Percentiles rank a stretch among this genome's conserved stretches.
Conservation (phyloP, 2,797 vertebrate species). For the Macropus fuliginosus region DNA sequence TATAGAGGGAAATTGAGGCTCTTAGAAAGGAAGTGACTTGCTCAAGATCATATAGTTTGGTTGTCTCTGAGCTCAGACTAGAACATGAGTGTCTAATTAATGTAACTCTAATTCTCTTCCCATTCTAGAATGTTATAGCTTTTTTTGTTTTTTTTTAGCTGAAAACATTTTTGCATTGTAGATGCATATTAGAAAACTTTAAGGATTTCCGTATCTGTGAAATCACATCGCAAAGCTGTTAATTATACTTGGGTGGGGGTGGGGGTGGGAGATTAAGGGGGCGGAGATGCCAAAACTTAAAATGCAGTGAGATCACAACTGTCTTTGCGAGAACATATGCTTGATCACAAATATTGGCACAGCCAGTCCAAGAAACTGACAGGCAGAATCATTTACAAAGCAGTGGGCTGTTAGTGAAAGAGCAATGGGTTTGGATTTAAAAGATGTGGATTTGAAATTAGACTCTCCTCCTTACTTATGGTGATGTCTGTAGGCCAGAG, state of each 20-base stretch:
- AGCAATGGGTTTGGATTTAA: background rate
- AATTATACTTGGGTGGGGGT: conserved; percentile 49
- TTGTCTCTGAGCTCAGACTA: background rate
- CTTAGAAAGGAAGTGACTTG: background rate
- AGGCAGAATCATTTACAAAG: conserved; percentile 60
- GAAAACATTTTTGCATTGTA: conserved; percentile 59
- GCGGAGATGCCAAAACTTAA: conserved; percentile 70
- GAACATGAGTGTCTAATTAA: background rate
- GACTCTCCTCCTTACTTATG: background rate
- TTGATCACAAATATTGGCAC: conserved; percentile 79
- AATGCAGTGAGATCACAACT: conserved; percentile 70
- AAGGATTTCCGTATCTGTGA: conserved; percentile 68
- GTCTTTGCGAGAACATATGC: conserved; percentile 69
- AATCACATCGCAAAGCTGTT: conserved; percentile 66
- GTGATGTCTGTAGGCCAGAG: background rate
- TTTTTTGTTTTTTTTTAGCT: conserved; percentile 40
- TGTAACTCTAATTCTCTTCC: background rate
- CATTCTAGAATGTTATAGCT: background rate
- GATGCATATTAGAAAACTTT: conserved; percentile 65
- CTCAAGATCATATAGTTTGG: background rate
- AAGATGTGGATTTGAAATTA: background rate
- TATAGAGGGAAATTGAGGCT: background rate
- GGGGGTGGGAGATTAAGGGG: conserved; percentile 1
- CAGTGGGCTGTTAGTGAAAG: background rate
- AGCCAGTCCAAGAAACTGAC: conserved; percentile 59